These are phyloP conservation scores for Bubo scandiacus DNA, from an alignment of 2,113 vertebrate species.

Conservation along the genomic window DNA sequence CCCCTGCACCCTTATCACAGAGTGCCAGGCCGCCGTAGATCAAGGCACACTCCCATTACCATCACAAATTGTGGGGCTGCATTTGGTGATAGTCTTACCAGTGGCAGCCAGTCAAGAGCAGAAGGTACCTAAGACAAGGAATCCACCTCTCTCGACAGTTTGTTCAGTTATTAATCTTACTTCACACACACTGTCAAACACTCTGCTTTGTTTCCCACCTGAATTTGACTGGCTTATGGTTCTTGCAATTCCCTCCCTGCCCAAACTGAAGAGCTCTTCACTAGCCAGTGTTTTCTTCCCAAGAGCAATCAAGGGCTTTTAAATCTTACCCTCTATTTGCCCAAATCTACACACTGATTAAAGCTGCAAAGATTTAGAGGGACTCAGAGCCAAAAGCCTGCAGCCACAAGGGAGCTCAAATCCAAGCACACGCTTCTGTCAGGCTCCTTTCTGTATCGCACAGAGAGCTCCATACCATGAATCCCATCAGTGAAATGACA, in stretches of 20 bases:
- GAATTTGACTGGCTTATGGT: neutral
- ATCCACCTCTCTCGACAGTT: neutral
- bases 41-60: neutral
- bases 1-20: neutral
- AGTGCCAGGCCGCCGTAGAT: neutral
- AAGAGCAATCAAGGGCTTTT: neutral
- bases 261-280: neutral
- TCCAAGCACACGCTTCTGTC: neutral
- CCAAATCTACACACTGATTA: neutral
- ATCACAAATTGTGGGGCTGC: neutral
- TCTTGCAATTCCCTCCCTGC: neutral
- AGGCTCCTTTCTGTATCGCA: neutral
- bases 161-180: neutral
- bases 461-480: neutral
- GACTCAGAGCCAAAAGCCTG: neutral
- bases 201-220: neutral
- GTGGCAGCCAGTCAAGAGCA: neutral
- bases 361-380: neutral
- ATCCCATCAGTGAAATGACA: rapidly evolving
- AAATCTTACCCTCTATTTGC: neutral
- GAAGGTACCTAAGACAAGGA: neutral
- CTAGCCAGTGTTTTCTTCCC: neutral
- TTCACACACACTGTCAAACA: neutral
- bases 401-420: neutral
- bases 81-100: neutral